Evolutionary conservation across 2,888 invertebrate species (phyloP), one percentile per base, ranked within the genome.

Genomic region (Formica aserva): DNA sequence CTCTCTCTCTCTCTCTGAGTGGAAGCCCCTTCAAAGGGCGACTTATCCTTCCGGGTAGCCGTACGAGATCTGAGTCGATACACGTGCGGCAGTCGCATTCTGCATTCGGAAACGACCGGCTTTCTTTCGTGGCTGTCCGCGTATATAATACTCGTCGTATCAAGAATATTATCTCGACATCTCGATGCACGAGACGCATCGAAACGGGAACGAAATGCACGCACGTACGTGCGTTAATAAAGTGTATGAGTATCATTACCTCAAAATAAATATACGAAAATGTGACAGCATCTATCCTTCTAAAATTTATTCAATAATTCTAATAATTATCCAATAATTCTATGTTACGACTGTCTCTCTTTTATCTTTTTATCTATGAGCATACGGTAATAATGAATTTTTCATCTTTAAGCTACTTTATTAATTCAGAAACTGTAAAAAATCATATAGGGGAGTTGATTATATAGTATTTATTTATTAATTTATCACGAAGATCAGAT

Each of bases 71-170:
- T 76, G 77, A 92, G 92, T 92, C 92, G 87, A 86, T 88, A 87
- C 92, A 92, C 92, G 92, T 92, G 88, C 86, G 84, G 65, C 75
- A 74, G 81, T 87, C 86, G 74, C 88, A 91, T 91, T 91, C 84
- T 67, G 92, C 91, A 92, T 92, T 92, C 92, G 85, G 84, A 82
- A 65, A 85, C 84, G 82, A 83, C 55, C 86, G 75, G 65, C 82
- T 83, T 52, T 52, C 87, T 81, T 87, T 88, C 87, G 87, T 89
- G 80, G 80, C 85, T 86, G 88, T 85, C 86, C 82, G n/a, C 35
- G 87, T 87, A 83, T 85, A 87, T 91, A 85, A 83, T 83, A 85
- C 85, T 83, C 75, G 80, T 85, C 85, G 83, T 91, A 90, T 91
- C 91, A 86, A 63, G 77, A 76, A 65, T 6, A 35, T 35, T 35